These are phyloP conservation scores for Toxonevra muliebris DNA, from an alignment of 2,888 invertebrate genomes.

Conservation along the genomic window DNA sequence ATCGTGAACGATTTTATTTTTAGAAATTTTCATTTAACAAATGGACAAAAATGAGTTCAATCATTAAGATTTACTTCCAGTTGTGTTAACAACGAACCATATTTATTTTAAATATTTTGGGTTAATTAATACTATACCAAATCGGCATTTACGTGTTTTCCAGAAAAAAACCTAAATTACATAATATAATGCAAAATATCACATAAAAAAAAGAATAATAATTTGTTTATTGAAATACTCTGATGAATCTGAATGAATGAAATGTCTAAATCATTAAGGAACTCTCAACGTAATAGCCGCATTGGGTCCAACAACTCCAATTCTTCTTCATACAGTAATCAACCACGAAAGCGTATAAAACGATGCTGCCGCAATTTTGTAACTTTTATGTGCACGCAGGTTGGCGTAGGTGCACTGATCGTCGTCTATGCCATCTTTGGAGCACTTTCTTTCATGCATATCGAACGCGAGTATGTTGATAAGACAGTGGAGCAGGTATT, in stretches of 20 bases:
- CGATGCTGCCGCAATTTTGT: constrained; percentile 86
- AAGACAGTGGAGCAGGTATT: constrained; percentile 68
- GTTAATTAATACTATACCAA: background rate
- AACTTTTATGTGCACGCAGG: constrained; percentile 93
- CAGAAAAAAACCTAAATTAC: background rate
- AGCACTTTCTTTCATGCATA: constrained; percentile 81
- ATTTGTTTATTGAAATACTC: background rate
- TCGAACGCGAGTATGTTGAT: constrained; percentile 73
- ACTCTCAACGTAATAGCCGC: constrained; percentile 34
- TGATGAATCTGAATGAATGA: background rate
- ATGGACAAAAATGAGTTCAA: background rate
- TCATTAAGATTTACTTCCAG: background rate
- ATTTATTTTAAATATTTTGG: too few relatives aligned
- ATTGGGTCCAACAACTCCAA: constrained; percentile 64
- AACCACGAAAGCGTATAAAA: constrained; percentile 81
- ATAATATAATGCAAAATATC: constrained; percentile 2
- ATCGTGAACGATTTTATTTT: too few relatives aligned
- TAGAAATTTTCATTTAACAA: too few relatives aligned
- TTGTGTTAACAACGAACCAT: background rate
- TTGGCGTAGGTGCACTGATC: constrained; percentile 87
- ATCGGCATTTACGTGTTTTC: background rate
- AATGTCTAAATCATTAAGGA: constrained; percentile 39
- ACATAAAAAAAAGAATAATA: background rate
- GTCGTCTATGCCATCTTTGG: constrained; percentile 88
- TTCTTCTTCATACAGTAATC: constrained; percentile 73